phyloP scores from a whole-genome alignment of 2,113 vertebrate species.

The Baryphthengus martii region DNA sequence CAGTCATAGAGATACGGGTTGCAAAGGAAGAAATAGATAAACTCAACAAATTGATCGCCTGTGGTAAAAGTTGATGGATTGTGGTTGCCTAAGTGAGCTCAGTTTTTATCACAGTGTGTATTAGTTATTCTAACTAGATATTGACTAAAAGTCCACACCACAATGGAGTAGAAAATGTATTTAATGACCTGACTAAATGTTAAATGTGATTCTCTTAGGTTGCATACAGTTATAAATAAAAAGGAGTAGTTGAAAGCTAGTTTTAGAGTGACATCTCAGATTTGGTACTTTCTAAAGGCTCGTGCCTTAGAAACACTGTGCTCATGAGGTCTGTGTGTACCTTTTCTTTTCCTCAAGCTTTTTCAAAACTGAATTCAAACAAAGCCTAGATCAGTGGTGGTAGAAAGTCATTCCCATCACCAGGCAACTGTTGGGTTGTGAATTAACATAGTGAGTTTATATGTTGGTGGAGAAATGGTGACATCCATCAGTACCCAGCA shows the following conservation, averaged over 20 bases:
- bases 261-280: neutral
- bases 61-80: neutral
- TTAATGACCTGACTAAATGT: neutral
- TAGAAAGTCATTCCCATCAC: neutral
- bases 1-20: neutral
- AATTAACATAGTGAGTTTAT: neutral
- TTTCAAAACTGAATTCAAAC: neutral
- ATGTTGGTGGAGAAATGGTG: neutral
- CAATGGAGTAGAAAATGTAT: neutral
- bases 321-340: neutral
- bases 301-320: neutral
- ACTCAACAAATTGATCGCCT: neutral
- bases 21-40: neutral
- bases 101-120: neutral
- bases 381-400: neutral
- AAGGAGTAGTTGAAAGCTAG: neutral
- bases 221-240: neutral
- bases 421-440: neutral
- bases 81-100: neutral
- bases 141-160: neutral
- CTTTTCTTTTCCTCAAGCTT: neutral
- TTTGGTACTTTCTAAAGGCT: neutral
- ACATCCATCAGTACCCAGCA: neutral
- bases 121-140: neutral
- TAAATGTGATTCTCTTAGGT: neutral